phyloP scores from a whole-genome alignment of 2,797 vertebrate genomes.

The Scleropages formosus region DNA sequence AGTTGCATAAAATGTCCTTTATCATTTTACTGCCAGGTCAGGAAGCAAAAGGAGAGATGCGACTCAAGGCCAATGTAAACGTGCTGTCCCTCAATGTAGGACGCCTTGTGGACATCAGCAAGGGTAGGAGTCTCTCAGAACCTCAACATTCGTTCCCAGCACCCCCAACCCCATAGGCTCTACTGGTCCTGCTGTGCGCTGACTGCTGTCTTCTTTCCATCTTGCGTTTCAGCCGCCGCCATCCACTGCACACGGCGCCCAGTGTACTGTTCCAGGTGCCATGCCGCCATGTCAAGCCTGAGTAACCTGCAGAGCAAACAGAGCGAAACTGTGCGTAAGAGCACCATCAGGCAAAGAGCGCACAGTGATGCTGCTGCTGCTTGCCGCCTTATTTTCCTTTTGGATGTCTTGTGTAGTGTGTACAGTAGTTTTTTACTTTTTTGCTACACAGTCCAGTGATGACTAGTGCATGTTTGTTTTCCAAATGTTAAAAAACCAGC shows the following conservation, averaged over 20 bases:
- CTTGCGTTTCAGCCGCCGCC: constrained; percentile 37
- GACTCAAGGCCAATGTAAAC: constrained; percentile 60
- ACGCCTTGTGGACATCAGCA: constrained; percentile 57
- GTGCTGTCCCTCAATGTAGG: constrained; percentile 61
- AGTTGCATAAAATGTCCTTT: background rate
- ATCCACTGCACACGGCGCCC: constrained; percentile 53
- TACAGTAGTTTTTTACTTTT: too few species aligned
- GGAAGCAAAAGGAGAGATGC: constrained; percentile 36
- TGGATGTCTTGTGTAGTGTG: background rate
- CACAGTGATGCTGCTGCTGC: too few species aligned
- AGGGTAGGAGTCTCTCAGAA: constrained; percentile 45
- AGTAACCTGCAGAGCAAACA: constrained; percentile 43
- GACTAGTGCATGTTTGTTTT: background rate
- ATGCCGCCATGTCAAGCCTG: constrained; percentile 57
- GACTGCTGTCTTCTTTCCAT: background rate
- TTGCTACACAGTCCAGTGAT: background rate
- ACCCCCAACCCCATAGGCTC: background rate
- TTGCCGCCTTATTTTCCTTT: background rate
- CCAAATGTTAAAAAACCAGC: too few species aligned
- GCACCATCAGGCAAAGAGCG: background rate
- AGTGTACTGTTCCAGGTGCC: constrained; percentile 63
- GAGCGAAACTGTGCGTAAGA: constrained; percentile 51
- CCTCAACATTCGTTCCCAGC: background rate
- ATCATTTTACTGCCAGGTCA: constrained; percentile 37
- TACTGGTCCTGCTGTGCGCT: background rate